Evolutionary conservation across 2,113 vertebrate species (phyloP).

Genomic region (Cyprinodon variegatus): DNA sequence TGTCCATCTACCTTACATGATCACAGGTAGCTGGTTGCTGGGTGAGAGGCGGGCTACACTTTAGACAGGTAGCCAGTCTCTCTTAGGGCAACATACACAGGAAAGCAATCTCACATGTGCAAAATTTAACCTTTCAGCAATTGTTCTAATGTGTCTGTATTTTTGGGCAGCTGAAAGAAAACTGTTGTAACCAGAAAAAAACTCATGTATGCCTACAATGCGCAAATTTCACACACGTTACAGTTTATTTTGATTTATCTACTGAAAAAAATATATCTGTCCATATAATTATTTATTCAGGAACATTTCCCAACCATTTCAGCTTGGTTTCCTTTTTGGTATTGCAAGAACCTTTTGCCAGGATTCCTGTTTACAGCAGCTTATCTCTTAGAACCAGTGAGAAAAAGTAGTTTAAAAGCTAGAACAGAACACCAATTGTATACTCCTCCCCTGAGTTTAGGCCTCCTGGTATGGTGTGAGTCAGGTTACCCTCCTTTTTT

Average conservation of each 20-base stretch:
- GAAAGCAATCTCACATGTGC: not conserved
- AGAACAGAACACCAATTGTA: slow-evolving; percentile 78
- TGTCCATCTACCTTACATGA: not conserved
- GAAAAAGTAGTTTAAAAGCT: slow-evolving; percentile 33
- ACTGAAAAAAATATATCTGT: not conserved
- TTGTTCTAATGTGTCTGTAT: not conserved
- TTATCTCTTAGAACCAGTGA: slow-evolving; percentile 33
- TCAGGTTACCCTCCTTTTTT: slow-evolving; percentile 72
- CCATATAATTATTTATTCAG: not conserved
- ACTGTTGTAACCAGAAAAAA: not conserved
- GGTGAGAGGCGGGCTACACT: not conserved
- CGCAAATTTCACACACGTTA: not conserved
- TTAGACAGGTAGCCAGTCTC: not conserved
- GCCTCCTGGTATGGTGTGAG: slow-evolving; percentile 63
- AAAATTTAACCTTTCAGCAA: not conserved
- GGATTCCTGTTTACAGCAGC: slow-evolving; percentile 23
- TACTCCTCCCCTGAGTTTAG: slow-evolving; percentile 42
- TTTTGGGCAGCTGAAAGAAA: not conserved
- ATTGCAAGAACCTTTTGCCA: not conserved
- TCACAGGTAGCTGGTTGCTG: not conserved
- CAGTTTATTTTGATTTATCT: not conserved
- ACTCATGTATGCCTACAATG: not conserved
- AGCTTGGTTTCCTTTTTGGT: not conserved
- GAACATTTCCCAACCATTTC: not conserved
- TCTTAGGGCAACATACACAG: not conserved